Base-by-base conservation (phyloP, 2,113 vertebrate genomes). In the Cepphus grylle region DNA sequence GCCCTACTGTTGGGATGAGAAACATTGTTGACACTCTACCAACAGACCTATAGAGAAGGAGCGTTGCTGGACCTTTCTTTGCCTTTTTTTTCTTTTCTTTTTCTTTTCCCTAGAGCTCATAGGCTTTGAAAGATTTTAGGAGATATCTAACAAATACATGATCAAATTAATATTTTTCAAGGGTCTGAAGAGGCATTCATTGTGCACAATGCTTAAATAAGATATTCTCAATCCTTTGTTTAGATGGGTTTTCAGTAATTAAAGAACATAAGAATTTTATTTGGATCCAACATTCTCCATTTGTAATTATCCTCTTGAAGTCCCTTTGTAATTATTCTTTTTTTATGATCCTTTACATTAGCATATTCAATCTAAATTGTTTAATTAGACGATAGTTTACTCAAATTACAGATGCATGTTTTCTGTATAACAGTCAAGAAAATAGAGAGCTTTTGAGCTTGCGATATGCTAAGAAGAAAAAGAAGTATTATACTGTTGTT, bases 351-450 rank as follows among this genome's bases (percentile, higher is more conserved):
- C 81, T 96, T 88, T 93, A 52, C 61, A 97, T 98, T 98, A 96
- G 94, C 96, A 98, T 96, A 98, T 96, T 97, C 94, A 98, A 97
- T 97, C 93, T 97, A 97, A 97, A 97, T 96, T 95, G 74, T 96
- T 98, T 98, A 98, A 97, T 98, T 98, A 96, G 94, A 83, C 90
- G 72, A 96, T 94, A 85, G 88, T 96, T 98, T 97, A 93, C 91
- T 96, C 95, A 96, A 97, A 97, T 98, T 97, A 97, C 74, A 96
- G 95, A 97, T 97, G 90, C 96, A 82, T 95, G 15, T 97, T 98
- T 97, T 92, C 81, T 74, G 23, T 86, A 27, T 91, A 93, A 94
- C 61, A 71, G 43, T 94, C 13, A 81, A 88, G 95, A 95, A 97
- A 96, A 96, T 8, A 77, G 30, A 73, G 42, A 96, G 74, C 80